Conservation (phyloP, 2,888 invertebrate genomes). For the Lasioglossum leucozonium region DNA sequence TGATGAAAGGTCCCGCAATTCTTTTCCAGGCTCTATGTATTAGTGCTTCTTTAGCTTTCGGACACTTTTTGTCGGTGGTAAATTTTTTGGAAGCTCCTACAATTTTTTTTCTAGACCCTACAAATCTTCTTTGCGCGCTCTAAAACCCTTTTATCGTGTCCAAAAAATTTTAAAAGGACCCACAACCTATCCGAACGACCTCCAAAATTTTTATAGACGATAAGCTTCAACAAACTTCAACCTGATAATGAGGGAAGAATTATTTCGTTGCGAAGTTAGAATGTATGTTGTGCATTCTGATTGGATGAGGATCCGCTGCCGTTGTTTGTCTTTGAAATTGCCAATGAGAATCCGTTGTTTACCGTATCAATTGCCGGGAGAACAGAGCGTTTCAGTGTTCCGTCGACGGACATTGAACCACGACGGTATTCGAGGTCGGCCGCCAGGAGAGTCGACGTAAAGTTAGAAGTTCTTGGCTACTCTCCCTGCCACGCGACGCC, state of each 20-base stretch:
- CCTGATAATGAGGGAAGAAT: background rate
- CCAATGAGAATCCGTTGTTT: background rate
- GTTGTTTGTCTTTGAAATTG: background rate
- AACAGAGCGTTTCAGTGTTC: conserved; percentile 20
- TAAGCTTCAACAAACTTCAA: background rate
- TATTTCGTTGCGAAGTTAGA: background rate
- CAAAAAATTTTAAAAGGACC: background rate
- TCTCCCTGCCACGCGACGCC: conserved; percentile 72
- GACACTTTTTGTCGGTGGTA: background rate
- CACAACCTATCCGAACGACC: background rate
- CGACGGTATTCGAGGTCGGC: conserved; percentile 78
- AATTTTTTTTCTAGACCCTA: background rate
- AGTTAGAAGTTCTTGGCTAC: conserved; percentile 79
- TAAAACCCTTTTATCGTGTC: background rate
- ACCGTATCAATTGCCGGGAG: background rate
- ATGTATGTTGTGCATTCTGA: background rate
- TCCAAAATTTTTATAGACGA: background rate
- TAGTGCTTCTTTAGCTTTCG: no score
- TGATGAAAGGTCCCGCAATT: background rate
- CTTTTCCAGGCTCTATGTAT: background rate
- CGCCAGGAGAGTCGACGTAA: conserved; percentile 74
- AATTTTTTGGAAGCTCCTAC: background rate
- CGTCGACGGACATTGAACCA: conserved; percentile 73
- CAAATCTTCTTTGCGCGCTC: background rate
- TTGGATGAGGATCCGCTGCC: background rate